These are phyloP conservation scores for Ennomos erosarius DNA, from an alignment of 2,888 invertebrate species.

Conservation along the genomic window DNA sequence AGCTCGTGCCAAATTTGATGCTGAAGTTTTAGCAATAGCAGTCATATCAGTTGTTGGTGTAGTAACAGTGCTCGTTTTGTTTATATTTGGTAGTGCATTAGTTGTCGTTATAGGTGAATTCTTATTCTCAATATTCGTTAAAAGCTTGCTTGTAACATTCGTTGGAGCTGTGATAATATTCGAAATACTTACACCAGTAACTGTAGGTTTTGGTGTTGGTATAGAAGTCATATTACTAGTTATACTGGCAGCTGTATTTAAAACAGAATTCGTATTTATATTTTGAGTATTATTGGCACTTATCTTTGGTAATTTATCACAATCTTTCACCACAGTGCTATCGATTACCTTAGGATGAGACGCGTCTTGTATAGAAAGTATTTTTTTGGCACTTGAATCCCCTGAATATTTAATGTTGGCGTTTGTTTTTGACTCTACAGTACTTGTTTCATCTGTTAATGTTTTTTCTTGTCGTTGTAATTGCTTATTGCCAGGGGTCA, in stretches of 20 bases:
- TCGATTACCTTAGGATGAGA: constrained; percentile 30
- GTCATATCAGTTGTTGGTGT: constrained; percentile 1
- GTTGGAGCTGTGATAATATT: constrained; percentile 5
- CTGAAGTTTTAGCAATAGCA: background rate
- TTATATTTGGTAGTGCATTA: constrained; percentile 3
- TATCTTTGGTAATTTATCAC: constrained; percentile 40
- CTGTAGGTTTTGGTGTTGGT: constrained; percentile 30
- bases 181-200: constrained; percentile 19
- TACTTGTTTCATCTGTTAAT: constrained; percentile 44
- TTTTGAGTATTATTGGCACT: constrained; percentile 39
- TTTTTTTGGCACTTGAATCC: constrained; percentile 28
- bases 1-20: constrained; percentile 1
- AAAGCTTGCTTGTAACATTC: constrained; percentile 11
- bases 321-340: constrained; percentile 32
- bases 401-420: constrained; percentile 19
- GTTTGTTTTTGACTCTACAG: constrained; percentile 37
- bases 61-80: background rate
- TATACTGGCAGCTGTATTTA: constrained; percentile 22
- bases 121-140: constrained; percentile 16
- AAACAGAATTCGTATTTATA: constrained; percentile 28
- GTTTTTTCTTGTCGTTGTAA: constrained; percentile 63
- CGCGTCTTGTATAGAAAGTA: constrained; percentile 18
- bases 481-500: constrained; percentile 47
- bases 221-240: constrained; percentile 24
- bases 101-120: constrained; percentile 7